A percentile compares a stretch with the other conserved stretches of the same genome.
These are phyloP conservation scores for Antheraea mylitta DNA, from an alignment of 1,140 invertebrate genomes.

Conservation along the genomic window DNA sequence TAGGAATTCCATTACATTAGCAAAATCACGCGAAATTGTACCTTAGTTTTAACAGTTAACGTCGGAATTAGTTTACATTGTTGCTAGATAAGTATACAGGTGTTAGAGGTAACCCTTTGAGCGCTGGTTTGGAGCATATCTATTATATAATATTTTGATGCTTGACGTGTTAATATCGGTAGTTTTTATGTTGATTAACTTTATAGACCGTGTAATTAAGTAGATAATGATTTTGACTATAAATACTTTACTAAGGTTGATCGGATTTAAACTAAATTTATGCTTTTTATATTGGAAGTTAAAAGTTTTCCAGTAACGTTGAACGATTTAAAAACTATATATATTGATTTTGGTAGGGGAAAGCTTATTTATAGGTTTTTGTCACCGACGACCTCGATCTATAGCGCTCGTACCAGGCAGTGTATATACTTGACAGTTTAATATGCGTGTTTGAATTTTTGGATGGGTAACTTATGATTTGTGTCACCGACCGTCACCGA, in stretches of 20 bases:
- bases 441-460: too few species aligned
- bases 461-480: too few species aligned
- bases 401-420: too few species aligned
- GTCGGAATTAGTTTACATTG: neutral
- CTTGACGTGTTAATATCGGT: neutral
- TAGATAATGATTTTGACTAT: neutral
- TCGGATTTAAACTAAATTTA: neutral
- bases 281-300: neutral
- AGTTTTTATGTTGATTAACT: neutral
- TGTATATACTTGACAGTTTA: too few species aligned
- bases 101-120: neutral
- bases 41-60: neutral
- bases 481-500: too few species aligned
- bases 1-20: slow-evolving; percentile 22
- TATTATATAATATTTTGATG: neutral
- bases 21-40: neutral
- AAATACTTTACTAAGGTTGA: neutral
- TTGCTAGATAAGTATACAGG: neutral
- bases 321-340: too few species aligned
- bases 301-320: neutral
- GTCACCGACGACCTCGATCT: too few species aligned
- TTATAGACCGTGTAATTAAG: neutral
- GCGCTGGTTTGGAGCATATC: neutral
- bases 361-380: too few species aligned
- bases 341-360: too few species aligned